These are phyloP conservation scores for Calidris pygmaea DNA, from an alignment of 2,113 vertebrate genomes.

Conservation along the genomic window DNA sequence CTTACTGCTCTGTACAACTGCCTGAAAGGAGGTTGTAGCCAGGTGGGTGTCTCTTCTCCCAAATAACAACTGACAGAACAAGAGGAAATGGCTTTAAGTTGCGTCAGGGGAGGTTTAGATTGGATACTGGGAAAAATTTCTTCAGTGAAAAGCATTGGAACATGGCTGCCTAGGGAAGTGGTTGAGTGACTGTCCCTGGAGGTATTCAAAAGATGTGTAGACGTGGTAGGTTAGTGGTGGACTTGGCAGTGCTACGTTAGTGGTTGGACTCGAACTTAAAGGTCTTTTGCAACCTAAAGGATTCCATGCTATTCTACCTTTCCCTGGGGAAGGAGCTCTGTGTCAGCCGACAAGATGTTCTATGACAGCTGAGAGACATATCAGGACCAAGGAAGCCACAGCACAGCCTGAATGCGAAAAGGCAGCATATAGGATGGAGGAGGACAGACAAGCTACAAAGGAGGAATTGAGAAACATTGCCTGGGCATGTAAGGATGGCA, in stretches of 20 bases:
- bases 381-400: not conserved
- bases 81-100: not conserved
- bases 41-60: not conserved
- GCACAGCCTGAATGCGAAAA: not conserved
- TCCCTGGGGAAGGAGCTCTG: not conserved
- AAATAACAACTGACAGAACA: not conserved
- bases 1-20: not conserved
- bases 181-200: not conserved
- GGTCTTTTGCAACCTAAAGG: not conserved
- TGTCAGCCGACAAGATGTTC: not conserved
- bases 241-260: not conserved
- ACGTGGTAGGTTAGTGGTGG: not conserved
- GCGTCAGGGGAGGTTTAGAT: not conserved
- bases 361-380: not conserved
- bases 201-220: not conserved
- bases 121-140: not conserved
- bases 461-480: not conserved
- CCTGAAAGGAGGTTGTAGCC: not conserved
- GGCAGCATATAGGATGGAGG: not conserved
- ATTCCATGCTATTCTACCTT: not conserved
- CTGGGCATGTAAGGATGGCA: not conserved
- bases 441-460: not conserved
- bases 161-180: not conserved
- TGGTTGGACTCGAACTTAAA: not conserved
- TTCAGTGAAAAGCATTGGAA: not conserved